These are phyloP conservation scores for Centrocercus urophasianus DNA, from an alignment of 2,113 vertebrate species.

Conservation along the genomic window DNA sequence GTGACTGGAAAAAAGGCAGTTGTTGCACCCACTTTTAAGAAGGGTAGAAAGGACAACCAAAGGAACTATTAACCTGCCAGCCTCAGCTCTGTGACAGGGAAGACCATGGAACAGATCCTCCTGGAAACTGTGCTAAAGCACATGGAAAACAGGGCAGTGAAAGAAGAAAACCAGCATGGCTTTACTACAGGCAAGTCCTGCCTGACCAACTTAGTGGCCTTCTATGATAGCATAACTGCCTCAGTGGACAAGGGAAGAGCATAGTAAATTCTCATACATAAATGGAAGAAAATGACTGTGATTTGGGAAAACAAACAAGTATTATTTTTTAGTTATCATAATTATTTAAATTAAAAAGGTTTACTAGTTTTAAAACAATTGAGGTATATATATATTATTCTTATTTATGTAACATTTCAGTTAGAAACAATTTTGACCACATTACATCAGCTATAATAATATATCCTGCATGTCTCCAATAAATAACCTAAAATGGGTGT, in stretches of 20 bases:
- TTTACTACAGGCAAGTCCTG: too few species aligned
- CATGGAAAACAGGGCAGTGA: too few species aligned
- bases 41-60: too few species aligned
- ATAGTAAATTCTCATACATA: background rate
- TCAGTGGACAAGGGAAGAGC: background rate
- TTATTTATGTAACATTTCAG: background rate
- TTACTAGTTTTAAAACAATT: background rate
- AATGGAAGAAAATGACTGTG: background rate
- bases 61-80: too few species aligned
- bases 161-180: too few species aligned
- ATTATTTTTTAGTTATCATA: background rate
- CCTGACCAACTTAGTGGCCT: too few species aligned
- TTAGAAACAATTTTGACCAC: background rate
- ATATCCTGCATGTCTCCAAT: background rate
- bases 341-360: background rate
- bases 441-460: constrained; percentile 12
- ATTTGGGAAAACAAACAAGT: background rate
- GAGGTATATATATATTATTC: background rate
- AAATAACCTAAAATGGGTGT: background rate
- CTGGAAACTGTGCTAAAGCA: too few species aligned
- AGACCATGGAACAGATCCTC: too few species aligned
- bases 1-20: background rate
- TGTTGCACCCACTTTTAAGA: too few species aligned
- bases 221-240: too few species aligned
- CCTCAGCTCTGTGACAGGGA: too few species aligned